phyloP scores from a whole-genome alignment of 2,797 vertebrate genomes.

The Diceros bicornis region DNA sequence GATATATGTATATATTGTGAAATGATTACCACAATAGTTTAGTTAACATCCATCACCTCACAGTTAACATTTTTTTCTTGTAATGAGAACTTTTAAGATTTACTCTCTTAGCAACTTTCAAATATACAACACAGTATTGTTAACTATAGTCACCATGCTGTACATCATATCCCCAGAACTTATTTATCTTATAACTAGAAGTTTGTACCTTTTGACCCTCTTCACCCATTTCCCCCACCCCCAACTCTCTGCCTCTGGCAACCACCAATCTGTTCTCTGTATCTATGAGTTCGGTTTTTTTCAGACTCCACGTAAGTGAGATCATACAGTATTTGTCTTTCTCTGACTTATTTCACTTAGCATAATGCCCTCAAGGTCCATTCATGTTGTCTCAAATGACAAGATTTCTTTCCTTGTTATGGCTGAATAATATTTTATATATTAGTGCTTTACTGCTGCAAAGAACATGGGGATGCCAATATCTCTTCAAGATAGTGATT shows the following conservation, averaged over 20 bases:
- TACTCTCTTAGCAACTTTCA: neutral
- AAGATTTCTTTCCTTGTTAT: neutral
- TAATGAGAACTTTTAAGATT: neutral
- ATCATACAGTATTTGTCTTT: neutral
- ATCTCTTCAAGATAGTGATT: neutral
- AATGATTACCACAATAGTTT: neutral
- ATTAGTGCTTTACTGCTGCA: neutral
- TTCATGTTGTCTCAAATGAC: neutral
- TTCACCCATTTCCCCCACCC: neutral
- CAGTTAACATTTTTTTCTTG: neutral
- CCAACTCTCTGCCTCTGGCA: neutral
- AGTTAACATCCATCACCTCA: neutral
- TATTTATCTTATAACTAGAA: neutral
- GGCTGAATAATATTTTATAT: neutral
- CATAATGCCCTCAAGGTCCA: neutral
- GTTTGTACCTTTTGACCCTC: neutral
- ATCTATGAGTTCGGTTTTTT: neutral
- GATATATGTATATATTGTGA: neutral
- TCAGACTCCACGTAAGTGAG: neutral
- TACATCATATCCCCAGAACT: neutral
- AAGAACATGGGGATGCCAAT: neutral
- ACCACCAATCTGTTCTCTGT: neutral
- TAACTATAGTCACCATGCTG: neutral
- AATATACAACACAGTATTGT: neutral
- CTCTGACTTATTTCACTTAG: neutral